Evolutionary conservation across 2,888 invertebrate genomes (phyloP).

Genomic region (Caenorhabditis afra): DNA sequence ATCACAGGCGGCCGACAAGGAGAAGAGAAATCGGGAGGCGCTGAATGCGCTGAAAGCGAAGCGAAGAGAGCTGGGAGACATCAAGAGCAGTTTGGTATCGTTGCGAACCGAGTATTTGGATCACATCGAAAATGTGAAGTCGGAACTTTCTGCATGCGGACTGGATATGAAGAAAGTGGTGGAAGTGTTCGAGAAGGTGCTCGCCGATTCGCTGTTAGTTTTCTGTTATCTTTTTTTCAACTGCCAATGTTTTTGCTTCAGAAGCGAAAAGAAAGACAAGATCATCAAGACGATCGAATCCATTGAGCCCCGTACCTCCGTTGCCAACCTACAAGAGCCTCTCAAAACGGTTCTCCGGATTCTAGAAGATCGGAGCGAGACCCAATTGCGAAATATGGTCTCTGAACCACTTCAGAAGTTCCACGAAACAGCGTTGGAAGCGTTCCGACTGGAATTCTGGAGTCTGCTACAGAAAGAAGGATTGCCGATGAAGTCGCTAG

Average conservation of each 20-base stretch:
- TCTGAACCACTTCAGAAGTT: conserved; percentile 6
- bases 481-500: conserved; percentile 25
- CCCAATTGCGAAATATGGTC: not conserved
- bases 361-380: not conserved
- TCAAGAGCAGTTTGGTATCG: conserved; percentile 8
- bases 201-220: conserved; percentile 42
- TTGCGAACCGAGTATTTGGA: conserved; percentile 35
- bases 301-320: not conserved
- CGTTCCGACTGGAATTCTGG: conserved; percentile 34
- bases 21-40: conserved; percentile 3
- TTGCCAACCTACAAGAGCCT: not conserved
- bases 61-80: conserved; percentile 18
- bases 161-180: conserved; percentile 35
- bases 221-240: no score
- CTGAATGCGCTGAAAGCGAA: conserved; percentile 18
- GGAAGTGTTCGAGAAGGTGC: conserved; percentile 27
- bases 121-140: conserved; percentile 28
- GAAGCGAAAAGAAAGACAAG: conserved; percentile 19
- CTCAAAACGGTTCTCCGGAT: not conserved
- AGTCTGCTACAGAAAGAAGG: conserved; percentile 29
- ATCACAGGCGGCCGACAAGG: conserved; percentile 29
- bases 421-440: not conserved
- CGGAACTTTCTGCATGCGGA: conserved; percentile 14
- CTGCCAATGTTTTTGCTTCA: not conserved
- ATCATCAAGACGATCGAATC: not conserved